phyloP scores from a whole-genome alignment of 30 jellyfish, hydroid and myxozoan genomes.

The Turritopsis dohrnii region DNA sequence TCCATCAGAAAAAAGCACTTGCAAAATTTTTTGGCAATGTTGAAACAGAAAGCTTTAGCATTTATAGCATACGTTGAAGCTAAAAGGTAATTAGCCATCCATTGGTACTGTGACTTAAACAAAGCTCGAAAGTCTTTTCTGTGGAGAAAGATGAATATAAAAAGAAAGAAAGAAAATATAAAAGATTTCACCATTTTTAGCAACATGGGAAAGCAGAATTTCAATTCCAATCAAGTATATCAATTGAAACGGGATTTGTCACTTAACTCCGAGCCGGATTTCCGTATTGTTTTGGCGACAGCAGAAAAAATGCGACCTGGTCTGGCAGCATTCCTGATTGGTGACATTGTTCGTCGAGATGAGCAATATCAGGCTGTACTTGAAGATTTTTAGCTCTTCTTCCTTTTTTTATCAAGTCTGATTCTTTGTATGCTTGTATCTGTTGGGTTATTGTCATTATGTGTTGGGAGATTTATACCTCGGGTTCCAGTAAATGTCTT shows the following conservation, averaged over 20 bases:
- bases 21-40: constrained; percentile 36
- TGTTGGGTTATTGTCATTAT: not conserved
- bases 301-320: constrained; percentile 83
- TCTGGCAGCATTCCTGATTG: constrained; percentile 49
- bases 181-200: not conserved
- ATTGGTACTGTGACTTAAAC: no score
- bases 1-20: constrained; percentile 41
- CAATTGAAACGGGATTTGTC: constrained; percentile 66
- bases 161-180: no score
- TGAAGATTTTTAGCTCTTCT: constrained; percentile 26
- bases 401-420: not conserved
- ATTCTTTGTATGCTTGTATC: not conserved
- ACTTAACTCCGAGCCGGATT: constrained; percentile 82
- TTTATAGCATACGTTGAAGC: constrained; percentile 64
- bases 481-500: no score
- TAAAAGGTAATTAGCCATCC: no score
- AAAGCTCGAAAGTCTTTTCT: no score
- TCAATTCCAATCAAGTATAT: constrained; percentile 21
- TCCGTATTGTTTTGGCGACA: constrained; percentile 76
- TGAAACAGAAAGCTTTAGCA: constrained; percentile 60
- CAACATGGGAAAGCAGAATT: not conserved
- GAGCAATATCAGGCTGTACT: constrained; percentile 65
- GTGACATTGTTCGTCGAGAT: constrained; percentile 28
- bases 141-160: no score
- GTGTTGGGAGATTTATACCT: no score